Conservation (phyloP, 2,888 invertebrate species). For the Tenthredo scrophulariae region DNA sequence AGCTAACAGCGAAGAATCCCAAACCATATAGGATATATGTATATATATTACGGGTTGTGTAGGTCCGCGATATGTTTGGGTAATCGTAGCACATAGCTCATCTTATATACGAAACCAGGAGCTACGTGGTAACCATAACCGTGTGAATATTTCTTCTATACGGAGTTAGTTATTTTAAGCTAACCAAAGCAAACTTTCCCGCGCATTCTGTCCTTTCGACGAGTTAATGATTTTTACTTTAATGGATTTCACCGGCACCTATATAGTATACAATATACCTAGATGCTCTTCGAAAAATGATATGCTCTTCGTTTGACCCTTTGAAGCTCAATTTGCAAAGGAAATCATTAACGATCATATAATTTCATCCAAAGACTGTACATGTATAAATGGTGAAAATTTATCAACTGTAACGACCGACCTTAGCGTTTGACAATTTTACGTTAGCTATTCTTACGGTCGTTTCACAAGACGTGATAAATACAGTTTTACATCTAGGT, state of each 20-base stretch:
- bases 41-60: not conserved
- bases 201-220: slow-evolving; percentile 29
- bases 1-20: slow-evolving; percentile 18
- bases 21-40: not conserved
- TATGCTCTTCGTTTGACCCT: slow-evolving; percentile 19
- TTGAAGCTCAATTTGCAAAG: not conserved
- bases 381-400: not conserved
- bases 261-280: not conserved
- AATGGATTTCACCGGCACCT: slow-evolving; percentile 37
- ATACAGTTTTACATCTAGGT: slow-evolving; percentile 31
- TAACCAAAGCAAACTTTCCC: slow-evolving; percentile 72
- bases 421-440: not conserved
- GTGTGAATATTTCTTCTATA: slow-evolving; percentile 72
- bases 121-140: slow-evolving; percentile 58
- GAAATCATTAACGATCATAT: not conserved
- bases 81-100: slow-evolving; percentile 51
- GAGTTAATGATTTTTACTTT: slow-evolving; percentile 42
- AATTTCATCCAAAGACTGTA: not conserved
- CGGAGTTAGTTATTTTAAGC: slow-evolving; percentile 73
- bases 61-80: slow-evolving; percentile 46
- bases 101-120: slow-evolving; percentile 41
- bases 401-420: slow-evolving; percentile 4
- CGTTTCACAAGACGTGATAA: slow-evolving; percentile 29
- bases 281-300: not conserved
- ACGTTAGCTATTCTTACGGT: not conserved